A percentile compares a stretch with the other conserved stretches of the same genome.
Conservation (phyloP, 2,113 vertebrate genomes). For the Delphinapterus leucas region DNA sequence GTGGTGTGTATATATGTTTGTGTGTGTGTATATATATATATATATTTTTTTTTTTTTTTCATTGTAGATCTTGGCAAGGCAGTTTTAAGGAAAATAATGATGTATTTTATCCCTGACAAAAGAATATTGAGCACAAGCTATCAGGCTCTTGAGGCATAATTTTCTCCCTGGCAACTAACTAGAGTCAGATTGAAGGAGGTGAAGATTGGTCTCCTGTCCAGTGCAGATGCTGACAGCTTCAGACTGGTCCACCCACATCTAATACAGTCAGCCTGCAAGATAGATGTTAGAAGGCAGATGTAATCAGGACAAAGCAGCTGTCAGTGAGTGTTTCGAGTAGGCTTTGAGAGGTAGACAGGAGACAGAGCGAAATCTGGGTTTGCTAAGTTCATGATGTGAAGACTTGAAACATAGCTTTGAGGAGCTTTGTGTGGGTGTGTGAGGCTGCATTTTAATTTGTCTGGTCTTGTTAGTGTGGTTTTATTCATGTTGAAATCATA, state of each 20-base stretch:
- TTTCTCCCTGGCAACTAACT: constrained; percentile 22
- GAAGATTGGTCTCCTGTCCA: constrained; percentile 59
- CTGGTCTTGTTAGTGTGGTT: constrained; percentile 34
- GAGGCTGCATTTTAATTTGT: constrained; percentile 45
- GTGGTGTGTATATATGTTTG: neutral
- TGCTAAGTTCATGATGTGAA: constrained; percentile 33
- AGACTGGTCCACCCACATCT: constrained; percentile 1
- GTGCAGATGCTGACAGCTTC: constrained; percentile 29
- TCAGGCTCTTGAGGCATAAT: constrained; percentile 44
- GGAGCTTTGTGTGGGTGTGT: constrained; percentile 14
- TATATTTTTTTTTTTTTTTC: neutral
- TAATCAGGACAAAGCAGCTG: constrained; percentile 39
- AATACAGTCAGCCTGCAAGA: neutral
- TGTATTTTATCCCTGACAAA: constrained; percentile 37
- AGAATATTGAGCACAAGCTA: constrained; percentile 36
- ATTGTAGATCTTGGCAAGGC: constrained; percentile 34
- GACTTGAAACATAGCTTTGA: constrained; percentile 20
- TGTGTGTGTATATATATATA: neutral
- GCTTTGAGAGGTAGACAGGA: constrained; percentile 25
- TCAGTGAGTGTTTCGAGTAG: neutral
- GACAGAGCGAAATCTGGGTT: neutral
- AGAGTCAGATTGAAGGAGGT: constrained; percentile 52
- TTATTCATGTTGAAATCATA: constrained; percentile 34
- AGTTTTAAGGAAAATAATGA: constrained; percentile 46
- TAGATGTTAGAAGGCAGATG: constrained; percentile 35